Evolutionary conservation across 2,113 vertebrate genomes (phyloP), one percentile per base, ranked within the genome.

Genomic region (Psilopogon haemacephalus): DNA sequence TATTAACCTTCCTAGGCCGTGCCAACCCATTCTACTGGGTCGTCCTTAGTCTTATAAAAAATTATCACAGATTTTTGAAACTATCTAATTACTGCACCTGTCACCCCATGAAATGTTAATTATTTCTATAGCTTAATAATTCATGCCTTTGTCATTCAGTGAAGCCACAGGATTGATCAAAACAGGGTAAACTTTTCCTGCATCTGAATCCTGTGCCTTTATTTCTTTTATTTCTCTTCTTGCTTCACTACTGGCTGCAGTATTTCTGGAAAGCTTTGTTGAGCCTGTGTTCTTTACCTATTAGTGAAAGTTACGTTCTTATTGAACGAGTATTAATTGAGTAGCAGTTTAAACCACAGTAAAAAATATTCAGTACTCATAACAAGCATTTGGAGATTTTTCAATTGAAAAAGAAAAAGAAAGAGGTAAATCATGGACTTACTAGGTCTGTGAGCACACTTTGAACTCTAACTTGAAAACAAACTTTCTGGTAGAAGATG

Each of bases 401-500:
- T 84, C 26, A 65, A 37, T 52, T 52, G 2, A 42, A 28, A 54
- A 14, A 46, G 40, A 27, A n/a, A n/a, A n/a, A 33, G 0, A 23
- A 24, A 17, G 11, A 8, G 4, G 16, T 6, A 93, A 89, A 88
- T 56, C 75, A 19, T 69, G 48, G 21, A 67, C 23, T 33, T 35
- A 10, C 1, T 67, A 72, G 19, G 37, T 81, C 64, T 38, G 55
- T 68, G 44, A 84, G 81, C 11, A 67, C 26, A 33, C 77, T 90
- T 94, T 93, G 86, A 72, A 86, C 55, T 55, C 54, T 48, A 67
- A 54, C 62, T 70, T 75, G 55, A 95, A 95, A 93, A 69, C 78
- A 95, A 95, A 81, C 60, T 73, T 83, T 86, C 48, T 77, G 44
- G 84, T 90, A 64, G 67, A 70, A 60, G 60, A 14, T 55, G 30